A percentile compares a stretch with the other conserved stretches of the same genome.
Conservation (phyloP, 2,888 invertebrate species). For the Drosophila hamatofila region DNA sequence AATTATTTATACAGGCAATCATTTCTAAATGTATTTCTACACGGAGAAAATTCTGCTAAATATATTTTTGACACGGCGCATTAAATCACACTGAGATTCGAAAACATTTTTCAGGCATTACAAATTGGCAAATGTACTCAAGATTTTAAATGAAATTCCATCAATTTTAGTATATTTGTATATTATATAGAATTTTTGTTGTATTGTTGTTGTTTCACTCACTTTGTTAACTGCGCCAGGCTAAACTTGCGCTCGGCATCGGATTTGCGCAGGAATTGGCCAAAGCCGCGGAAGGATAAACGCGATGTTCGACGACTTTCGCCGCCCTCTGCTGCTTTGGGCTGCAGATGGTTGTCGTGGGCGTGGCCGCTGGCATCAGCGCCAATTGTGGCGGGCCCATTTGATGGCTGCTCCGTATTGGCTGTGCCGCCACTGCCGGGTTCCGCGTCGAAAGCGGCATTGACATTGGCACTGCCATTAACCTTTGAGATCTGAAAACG, state of each 20-base stretch:
- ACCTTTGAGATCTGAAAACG: constrained; percentile 81
- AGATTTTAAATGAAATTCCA: neutral
- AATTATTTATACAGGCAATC: neutral
- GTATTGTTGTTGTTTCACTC: constrained; percentile 46
- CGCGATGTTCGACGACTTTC: constrained; percentile 75
- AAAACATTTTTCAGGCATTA: neutral
- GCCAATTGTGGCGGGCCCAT: constrained; percentile 31
- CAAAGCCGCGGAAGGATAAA: constrained; percentile 79
- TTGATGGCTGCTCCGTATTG: constrained; percentile 33
- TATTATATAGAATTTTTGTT: neutral
- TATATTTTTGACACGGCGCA: constrained; percentile 12
- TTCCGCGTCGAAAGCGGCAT: constrained; percentile 62
- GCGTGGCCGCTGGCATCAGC: constrained; percentile 29
- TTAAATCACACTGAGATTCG: constrained; percentile 9
- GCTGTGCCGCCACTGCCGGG: constrained; percentile 9
- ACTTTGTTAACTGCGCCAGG: constrained; percentile 85
- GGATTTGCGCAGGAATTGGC: constrained; percentile 76
- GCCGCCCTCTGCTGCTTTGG: constrained; percentile 49
- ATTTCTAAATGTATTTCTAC: neutral
- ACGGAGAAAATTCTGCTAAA: neutral
- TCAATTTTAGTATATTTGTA: neutral
- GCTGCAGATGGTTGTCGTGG: constrained; percentile 66
- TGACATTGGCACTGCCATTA: constrained; percentile 64
- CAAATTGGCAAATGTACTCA: neutral
- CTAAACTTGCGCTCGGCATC: constrained; percentile 83